Percentiles rank a stretch among this genome's conserved stretches.
phyloP scores from a whole-genome alignment of 2,888 invertebrate species.

The Lacanobia wlatinum region DNA sequence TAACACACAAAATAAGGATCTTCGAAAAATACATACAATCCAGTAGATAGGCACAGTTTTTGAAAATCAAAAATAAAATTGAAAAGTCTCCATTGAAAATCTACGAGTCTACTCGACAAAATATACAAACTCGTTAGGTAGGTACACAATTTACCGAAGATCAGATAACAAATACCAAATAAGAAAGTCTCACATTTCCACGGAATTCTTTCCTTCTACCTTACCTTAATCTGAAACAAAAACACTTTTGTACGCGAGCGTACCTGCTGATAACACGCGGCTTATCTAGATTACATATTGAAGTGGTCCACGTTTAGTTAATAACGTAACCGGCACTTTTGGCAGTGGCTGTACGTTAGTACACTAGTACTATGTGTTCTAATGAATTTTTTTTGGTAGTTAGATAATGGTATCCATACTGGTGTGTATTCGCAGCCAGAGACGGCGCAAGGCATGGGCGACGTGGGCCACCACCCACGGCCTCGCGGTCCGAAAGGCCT shows the following conservation, averaged over 20 bases:
- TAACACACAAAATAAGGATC: background rate
- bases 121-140: background rate
- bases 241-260: slow-evolving; percentile 27
- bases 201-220: background rate
- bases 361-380: background rate
- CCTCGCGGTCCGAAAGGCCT: too few species aligned
- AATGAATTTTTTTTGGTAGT: background rate
- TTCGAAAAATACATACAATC: background rate
- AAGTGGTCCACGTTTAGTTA: slow-evolving; percentile 56
- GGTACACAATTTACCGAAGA: background rate
- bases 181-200: background rate
- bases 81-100: background rate
- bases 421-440: too few species aligned
- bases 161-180: slow-evolving; percentile 5
- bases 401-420: too few species aligned
- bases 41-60: background rate
- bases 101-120: too few species aligned
- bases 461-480: too few species aligned
- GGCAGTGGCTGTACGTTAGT: slow-evolving; percentile 26
- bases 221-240: slow-evolving; percentile 41
- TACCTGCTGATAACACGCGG: slow-evolving; percentile 51
- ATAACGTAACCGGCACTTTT: slow-evolving; percentile 59
- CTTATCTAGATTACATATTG: slow-evolving; percentile 62
- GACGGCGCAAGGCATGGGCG: too few species aligned
- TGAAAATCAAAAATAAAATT: background rate